A percentile compares a stretch with the other conserved stretches of the same genome.
Conservation (phyloP, 2,888 invertebrate species). For the Cryptus armator region DNA sequence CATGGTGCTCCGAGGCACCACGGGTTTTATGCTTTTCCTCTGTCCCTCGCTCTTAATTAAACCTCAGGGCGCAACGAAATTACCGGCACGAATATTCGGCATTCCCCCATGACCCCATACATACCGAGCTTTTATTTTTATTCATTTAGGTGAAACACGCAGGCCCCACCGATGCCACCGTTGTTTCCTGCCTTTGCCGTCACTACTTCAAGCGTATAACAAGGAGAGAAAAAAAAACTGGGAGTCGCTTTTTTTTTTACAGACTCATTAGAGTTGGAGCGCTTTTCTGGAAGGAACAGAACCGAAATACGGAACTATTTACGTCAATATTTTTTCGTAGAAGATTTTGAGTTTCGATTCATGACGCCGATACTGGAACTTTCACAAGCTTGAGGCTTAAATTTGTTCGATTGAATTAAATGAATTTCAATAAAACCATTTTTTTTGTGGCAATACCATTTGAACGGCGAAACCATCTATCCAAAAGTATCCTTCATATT, state of each 20-base stretch:
- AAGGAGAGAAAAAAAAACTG: not conserved
- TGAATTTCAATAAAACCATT: not conserved
- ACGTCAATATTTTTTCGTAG: not conserved
- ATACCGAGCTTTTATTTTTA: constrained; percentile 6
- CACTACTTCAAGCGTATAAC: not conserved
- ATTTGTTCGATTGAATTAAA: not conserved
- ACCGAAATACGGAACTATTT: not conserved
- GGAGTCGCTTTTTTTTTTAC: not conserved
- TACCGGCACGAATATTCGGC: constrained; percentile 58
- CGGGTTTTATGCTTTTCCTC: constrained; percentile 43
- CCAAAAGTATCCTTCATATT: constrained; percentile 1
- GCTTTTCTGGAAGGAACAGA: not conserved
- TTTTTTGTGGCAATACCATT: not conserved
- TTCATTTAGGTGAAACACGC: not conserved
- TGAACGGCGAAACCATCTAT: not conserved
- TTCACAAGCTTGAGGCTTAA: not conserved
- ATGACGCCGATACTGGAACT: not conserved
- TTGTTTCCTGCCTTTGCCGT: not conserved
- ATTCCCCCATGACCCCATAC: constrained; percentile 36
- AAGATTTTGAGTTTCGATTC: not conserved
- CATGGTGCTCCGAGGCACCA: constrained; percentile 21
- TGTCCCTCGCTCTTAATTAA: constrained; percentile 58
- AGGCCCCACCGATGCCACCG: not conserved
- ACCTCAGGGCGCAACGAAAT: constrained; percentile 55
- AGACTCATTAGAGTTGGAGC: not conserved